phyloP scores from a whole-genome alignment of 2,113 vertebrate genomes.

The Takifugu flavidus region DNA sequence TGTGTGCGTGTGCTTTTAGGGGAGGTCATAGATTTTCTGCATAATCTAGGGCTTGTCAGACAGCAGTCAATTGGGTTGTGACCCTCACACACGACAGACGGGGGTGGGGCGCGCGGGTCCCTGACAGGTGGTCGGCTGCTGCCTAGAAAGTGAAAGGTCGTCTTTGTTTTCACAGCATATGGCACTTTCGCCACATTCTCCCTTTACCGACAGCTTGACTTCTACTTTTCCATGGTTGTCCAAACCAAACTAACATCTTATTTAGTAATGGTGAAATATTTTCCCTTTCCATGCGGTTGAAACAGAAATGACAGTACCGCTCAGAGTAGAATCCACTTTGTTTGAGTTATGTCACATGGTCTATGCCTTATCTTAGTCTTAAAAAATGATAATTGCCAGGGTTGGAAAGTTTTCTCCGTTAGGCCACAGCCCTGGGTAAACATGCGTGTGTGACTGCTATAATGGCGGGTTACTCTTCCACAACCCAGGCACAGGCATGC shows the following conservation, averaged over 20 bases:
- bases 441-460: slow-evolving; percentile 73
- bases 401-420: slow-evolving; percentile 70
- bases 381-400: slow-evolving; percentile 76
- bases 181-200: slow-evolving; percentile 14
- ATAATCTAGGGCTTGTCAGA: slow-evolving; percentile 46
- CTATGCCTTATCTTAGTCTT: slow-evolving; percentile 62
- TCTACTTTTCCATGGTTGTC: background rate
- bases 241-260: background rate
- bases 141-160: slow-evolving; percentile 37
- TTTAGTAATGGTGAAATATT: slow-evolving; percentile 6
- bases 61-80: slow-evolving; percentile 34
- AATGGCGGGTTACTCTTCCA: slow-evolving; percentile 70
- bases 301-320: slow-evolving; percentile 38
- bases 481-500: slow-evolving; percentile 67
- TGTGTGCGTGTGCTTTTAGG: slow-evolving; percentile 31
- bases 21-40: slow-evolving; percentile 51
- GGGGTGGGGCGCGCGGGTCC: slow-evolving; percentile 13
- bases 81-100: slow-evolving; percentile 36
- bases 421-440: slow-evolving; percentile 76
- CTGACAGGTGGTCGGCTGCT: slow-evolving; percentile 37
- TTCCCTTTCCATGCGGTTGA: slow-evolving; percentile 9
- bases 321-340: slow-evolving; percentile 31
- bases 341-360: slow-evolving; percentile 66
- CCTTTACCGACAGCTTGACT: background rate
- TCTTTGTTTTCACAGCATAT: slow-evolving; percentile 27